These are phyloP conservation scores for Alloplasta piceator DNA, from an alignment of 2,888 invertebrate genomes.

Conservation along the genomic window DNA sequence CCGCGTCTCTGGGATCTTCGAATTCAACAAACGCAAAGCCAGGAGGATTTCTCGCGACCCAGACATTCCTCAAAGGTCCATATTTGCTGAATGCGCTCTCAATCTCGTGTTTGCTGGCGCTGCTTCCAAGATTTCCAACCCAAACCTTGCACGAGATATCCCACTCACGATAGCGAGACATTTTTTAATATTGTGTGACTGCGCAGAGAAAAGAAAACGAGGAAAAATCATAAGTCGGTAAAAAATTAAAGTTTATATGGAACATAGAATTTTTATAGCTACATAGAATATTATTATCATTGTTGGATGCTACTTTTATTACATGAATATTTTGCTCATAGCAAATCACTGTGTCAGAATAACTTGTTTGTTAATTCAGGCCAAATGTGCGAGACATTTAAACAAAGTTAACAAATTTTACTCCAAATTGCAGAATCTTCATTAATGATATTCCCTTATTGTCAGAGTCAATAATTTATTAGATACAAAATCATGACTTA, in stretches of 20 bases:
- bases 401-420: too few relatives aligned
- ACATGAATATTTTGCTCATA: too few relatives aligned
- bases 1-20: constrained; percentile 94
- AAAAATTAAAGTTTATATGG: too few relatives aligned
- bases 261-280: too few relatives aligned
- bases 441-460: too few relatives aligned
- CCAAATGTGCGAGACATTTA: neutral
- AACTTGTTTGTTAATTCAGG: neutral
- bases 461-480: too few relatives aligned
- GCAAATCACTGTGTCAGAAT: too few relatives aligned
- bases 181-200: constrained; percentile 79
- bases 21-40: constrained; percentile 96
- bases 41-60: constrained; percentile 97
- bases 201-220: neutral
- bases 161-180: constrained; percentile 93
- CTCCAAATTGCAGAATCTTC: too few relatives aligned
- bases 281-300: too few relatives aligned
- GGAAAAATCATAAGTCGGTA: too few relatives aligned
- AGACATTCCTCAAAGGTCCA: constrained; percentile 94
- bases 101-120: constrained; percentile 94
- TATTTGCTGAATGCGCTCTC: constrained; percentile 95
- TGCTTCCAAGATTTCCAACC: constrained; percentile 95
- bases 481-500: too few relatives aligned
- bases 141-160: constrained; percentile 96
- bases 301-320: too few relatives aligned